A percentile compares a stretch with the other conserved stretches of the same genome.
Evolutionary conservation across 2,888 invertebrate genomes (phyloP).

Genomic region (Strigamia maritima): DNA sequence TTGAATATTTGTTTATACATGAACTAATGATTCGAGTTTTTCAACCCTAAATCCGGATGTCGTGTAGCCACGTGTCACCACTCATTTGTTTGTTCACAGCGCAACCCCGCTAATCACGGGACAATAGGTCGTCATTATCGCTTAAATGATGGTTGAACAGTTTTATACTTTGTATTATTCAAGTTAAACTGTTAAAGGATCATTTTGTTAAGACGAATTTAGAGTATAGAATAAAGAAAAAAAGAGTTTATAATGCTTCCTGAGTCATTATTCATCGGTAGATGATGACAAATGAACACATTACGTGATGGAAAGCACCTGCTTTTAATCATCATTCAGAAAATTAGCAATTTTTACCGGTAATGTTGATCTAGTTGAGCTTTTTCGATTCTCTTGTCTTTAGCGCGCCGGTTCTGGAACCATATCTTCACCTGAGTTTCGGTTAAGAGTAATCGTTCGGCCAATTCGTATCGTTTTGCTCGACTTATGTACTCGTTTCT

Average conservation of each 20-base stretch:
- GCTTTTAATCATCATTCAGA: not conserved
- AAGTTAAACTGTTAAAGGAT: too few species aligned
- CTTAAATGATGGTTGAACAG: not conserved
- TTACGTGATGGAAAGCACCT: not conserved
- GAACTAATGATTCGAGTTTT: not conserved
- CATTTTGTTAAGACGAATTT: too few species aligned
- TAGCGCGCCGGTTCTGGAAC: slow-evolving; percentile 94
- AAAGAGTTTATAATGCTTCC: not conserved
- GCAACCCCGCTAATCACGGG: not conserved
- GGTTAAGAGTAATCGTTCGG: slow-evolving; percentile 63
- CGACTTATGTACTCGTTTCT: slow-evolving; percentile 89
- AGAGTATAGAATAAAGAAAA: too few species aligned
- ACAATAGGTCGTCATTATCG: not conserved
- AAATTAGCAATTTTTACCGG: slow-evolving; percentile 60
- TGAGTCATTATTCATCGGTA: not conserved
- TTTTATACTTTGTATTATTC: too few species aligned
- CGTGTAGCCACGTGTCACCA: not conserved
- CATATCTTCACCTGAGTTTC: slow-evolving; percentile 85
- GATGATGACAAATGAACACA: not conserved
- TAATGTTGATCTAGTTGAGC: slow-evolving; percentile 93
- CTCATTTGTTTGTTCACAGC: not conserved
- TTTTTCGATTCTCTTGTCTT: slow-evolving; percentile 93
- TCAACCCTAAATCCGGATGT: not conserved
- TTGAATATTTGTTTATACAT: not conserved
- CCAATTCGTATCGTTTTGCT: slow-evolving; percentile 74